These are phyloP conservation scores for Epizoanthus rinbou DNA, from an alignment of 92 coral and sea anemone genomes.

Conservation along the genomic window DNA sequence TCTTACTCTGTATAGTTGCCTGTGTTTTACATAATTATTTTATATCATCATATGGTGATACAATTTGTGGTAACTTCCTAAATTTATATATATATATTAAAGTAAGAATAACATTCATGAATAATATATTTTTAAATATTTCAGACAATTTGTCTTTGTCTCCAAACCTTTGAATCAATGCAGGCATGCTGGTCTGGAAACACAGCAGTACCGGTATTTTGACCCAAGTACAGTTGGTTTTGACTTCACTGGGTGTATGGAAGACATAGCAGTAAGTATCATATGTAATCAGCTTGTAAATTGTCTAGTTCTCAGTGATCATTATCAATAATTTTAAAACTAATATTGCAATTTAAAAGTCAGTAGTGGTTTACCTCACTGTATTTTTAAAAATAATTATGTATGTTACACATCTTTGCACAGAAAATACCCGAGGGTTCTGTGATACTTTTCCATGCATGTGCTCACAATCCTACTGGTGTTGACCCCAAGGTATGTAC, in stretches of 20 bases:
- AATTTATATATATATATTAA: no score
- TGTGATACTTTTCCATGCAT: slow-evolving; percentile 83
- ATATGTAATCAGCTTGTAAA: not conserved
- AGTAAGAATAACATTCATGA: no score
- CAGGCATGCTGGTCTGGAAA: slow-evolving; percentile 82
- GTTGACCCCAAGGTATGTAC: slow-evolving; percentile 91
- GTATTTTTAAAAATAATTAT: no score
- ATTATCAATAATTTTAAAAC: not conserved
- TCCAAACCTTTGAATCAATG: not conserved
- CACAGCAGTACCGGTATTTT: slow-evolving; percentile 86
- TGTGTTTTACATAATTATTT: not conserved
- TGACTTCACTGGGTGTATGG: slow-evolving; percentile 91
- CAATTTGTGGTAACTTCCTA: not conserved
- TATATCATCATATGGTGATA: no score
- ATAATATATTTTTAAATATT: no score
- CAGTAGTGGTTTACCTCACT: no score
- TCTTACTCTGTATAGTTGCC: not conserved
- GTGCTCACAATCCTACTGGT: slow-evolving; percentile 99
- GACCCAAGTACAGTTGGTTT: slow-evolving; percentile 96
- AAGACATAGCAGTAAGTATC: slow-evolving; percentile 83
- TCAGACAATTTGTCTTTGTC: not conserved
- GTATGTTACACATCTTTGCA: not conserved
- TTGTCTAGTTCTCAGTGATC: not conserved
- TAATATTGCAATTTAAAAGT: no score
- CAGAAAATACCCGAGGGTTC: slow-evolving; percentile 94